A percentile compares a stretch with the other conserved stretches of the same genome.
Conservation (phyloP, 2,113 vertebrate species). For the Ceyx margarethae region DNA sequence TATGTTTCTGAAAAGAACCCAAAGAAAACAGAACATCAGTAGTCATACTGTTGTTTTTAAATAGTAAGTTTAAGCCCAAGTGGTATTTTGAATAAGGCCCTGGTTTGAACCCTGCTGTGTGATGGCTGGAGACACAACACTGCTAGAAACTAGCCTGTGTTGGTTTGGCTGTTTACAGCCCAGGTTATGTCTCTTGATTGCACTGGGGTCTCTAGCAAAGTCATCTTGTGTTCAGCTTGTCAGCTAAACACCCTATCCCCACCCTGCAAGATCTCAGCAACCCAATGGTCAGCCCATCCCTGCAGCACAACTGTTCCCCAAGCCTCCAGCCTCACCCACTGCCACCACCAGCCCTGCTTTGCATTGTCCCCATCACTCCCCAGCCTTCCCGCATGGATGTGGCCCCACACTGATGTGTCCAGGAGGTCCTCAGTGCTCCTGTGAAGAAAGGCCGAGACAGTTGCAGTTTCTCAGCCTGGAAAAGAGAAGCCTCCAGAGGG, state of each 20-base stretch:
- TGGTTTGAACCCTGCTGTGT: background rate
- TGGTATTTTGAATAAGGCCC: background rate
- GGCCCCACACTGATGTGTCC: background rate
- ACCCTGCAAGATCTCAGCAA: accelerated
- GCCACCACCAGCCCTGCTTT: background rate
- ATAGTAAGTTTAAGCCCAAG: background rate
- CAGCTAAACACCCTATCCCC: background rate
- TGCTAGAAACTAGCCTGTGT: background rate
- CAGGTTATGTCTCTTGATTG: background rate
- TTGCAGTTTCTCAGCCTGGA: background rate
- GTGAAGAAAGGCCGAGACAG: background rate
- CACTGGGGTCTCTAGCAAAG: background rate
- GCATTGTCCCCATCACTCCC: background rate
- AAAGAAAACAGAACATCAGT: background rate
- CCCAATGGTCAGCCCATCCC: background rate
- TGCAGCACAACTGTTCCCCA: background rate
- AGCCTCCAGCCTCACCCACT: background rate
- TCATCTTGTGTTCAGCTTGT: background rate
- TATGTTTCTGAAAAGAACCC: background rate
- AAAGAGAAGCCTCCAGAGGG: background rate
- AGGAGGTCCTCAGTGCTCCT: background rate
- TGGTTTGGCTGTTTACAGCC: background rate
- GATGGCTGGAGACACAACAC: background rate
- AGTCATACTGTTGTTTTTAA: background rate
- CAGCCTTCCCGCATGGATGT: too few relatives aligned